Base-by-base conservation (phyloP, 2,113 vertebrate genomes). In the Hyaena hyaena region DNA sequence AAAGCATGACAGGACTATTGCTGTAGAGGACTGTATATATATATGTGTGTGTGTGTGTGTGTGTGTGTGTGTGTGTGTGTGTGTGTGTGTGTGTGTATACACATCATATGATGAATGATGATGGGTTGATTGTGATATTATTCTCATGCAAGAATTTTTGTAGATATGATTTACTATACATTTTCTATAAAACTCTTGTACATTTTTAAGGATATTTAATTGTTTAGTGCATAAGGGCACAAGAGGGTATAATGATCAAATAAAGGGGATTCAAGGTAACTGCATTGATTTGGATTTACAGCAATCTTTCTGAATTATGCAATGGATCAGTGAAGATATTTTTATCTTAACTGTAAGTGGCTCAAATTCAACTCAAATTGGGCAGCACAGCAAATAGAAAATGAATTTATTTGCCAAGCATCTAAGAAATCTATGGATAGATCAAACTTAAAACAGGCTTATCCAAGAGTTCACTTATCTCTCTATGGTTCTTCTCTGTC, bases 271-370 rank as follows among this genome's bases (percentile, higher is more conserved):
- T 79, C 8, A 31, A 28, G 4, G 7, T 84, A 87, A 82, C 10
- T 50, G 4, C 33, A 82, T 23, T 87, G 4, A 90, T 90, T 77
- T 96, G n/a, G 63, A 73, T 95, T 96, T 76, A 84, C 12, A 86
- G 58, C 19, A 48, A 2, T 74, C 31, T 65, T 79, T 74, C 66
- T 87, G 45, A 97, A 79, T 95, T 74, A 77, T 83, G 77, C 45
- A 93, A 53, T 74, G 19, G 1, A n/a, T 74, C 35, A 86, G 50
- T 58, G 90, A 95, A 50, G 33, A 9, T 82, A 71, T 35, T 96
- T 92, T 84, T 61, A 58, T 85, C 11, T 86, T 77, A 87, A 33
- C 45, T 81, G 31, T 15, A 77, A 33, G 16, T 90, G 63, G 84
- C 15, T 74, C 55, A 93, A 90, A 90, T 84, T 11, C 9, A 61